Evolutionary conservation across 2,113 vertebrate genomes (phyloP), one percentile per base, ranked within the genome.

Genomic region (Pelobates fuscus): DNA sequence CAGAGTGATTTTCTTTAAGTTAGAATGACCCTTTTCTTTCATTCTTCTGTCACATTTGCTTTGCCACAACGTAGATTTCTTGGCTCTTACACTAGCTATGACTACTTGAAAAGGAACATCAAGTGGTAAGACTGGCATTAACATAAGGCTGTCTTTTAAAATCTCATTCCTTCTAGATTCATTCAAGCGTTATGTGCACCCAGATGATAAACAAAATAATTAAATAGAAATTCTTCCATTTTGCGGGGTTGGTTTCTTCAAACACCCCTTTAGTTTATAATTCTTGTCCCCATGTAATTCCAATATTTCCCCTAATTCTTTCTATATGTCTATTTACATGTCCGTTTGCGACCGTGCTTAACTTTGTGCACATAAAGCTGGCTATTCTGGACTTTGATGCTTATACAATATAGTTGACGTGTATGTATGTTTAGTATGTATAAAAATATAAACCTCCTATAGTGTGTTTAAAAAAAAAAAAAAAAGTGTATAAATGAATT

Each of bases 1-100:
- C 80, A 76, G n/a, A 12, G 32, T 62, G 43, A 78, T 81, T 76
- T 85, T 21, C 81, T 82, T 79, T 58, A 85, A 83, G 83, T 60
- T 82, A 91, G 88, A 92, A 85, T 91, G 91, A 91, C 89, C 70
- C 0, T 60, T 87, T 86, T 88, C 88, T 90, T 88, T 89, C 84
- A 44, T 89, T 90, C 88, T 87, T 87, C 85, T 87, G 1, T 89
- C 89, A 86, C 85, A 70, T 88, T 88, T 89, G 90, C 89, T 91
- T 88, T 90, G 86, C 91, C 74, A 83, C 85, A 86, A 83, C 87
- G 82, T 91, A 91, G 89, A 91, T 89, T 87, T 90, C 89, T 90
- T 86, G 90, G 90, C 88, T 91, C 86, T 89, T 89, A 89, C 87
- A 81, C 82, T 91, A 91, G 87, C 88, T 91, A 86, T 90, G 89